These are phyloP conservation scores for Cyclina sinensis DNA, from an alignment of 1,140 invertebrate species.

Conservation along the genomic window DNA sequence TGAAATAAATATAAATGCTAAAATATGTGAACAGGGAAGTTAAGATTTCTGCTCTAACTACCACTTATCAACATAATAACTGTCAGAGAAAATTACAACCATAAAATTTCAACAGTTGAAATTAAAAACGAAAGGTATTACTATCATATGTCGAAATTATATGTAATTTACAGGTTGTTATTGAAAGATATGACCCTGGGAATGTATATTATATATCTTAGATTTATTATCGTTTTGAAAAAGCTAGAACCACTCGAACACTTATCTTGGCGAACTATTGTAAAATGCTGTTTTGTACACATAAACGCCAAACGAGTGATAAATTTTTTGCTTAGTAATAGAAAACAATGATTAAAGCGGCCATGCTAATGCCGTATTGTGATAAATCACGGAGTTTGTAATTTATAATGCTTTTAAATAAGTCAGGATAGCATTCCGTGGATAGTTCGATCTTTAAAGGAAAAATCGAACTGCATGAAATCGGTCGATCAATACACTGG, in stretches of 20 bases:
- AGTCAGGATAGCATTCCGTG: background rate
- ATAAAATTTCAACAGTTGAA: no score
- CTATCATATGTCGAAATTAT: background rate
- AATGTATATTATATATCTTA: background rate
- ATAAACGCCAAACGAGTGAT: background rate
- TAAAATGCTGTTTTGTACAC: slow-evolving; percentile 8
- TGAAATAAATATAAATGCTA: no score
- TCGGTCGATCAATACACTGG: background rate
- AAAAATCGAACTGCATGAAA: slow-evolving; percentile 18
- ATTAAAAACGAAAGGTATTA: background rate
- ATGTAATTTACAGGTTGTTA: background rate
- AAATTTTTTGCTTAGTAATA: slow-evolving; percentile 1
- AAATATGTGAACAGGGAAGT: no score
- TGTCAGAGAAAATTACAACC: no score
- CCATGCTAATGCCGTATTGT: background rate
- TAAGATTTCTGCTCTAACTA: no score
- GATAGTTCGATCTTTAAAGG: background rate
- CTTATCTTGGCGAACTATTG: slow-evolving; percentile 5
- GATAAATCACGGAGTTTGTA: slow-evolving; percentile 29
- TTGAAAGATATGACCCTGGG: background rate
- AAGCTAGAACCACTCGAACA: background rate
- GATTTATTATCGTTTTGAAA: slow-evolving; percentile 5
- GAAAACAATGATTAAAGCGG: background rate
- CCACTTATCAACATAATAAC: no score
- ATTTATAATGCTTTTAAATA: slow-evolving; percentile 50